Evolutionary conservation across 2,888 invertebrate species (phyloP), one percentile per base, ranked within the genome.

Genomic region (Suillia variegata): DNA sequence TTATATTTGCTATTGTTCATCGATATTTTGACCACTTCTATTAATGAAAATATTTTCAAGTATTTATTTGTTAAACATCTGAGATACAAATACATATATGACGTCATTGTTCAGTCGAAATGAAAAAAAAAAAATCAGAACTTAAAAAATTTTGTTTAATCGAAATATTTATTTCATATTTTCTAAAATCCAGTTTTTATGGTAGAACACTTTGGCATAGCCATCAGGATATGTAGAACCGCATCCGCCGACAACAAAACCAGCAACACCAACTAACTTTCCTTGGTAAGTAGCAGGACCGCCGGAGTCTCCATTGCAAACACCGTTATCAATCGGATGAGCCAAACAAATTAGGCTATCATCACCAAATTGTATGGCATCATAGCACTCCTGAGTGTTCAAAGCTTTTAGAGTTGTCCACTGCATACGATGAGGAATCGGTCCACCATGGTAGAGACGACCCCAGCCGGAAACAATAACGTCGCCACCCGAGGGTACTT

Each of bases 291-390:
- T 65, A 8, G 80, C 78, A 53, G 80, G 80, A 34, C 79, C 79
- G 10, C 80, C 81, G 2, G 75, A 78, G 56, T 81, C 80, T 2
- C 79, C 79, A 17, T 66, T 62, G 56, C 81, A 81, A 2, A 74
- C 70, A 3, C 81, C 80, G 20, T 67, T 64, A 2, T 62, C 61
- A 0, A 38, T 5, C 2, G 50, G 34, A 50, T 78, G 75, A 2
- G 60, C 68, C 56, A 80, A 64, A 48, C 80, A 81, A n/a, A 81
- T 58, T 18, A 81, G 51, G 3, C 74, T 70, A 2, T 67, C 68
- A 12, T 66, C 18, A 8, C 63, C 62, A 20, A 73, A 8, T 22
- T 62, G 68, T 12, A 76, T 63, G 15, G 63, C 38, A 1, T 57
- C 52, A 1, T 61, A 18, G 21, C 80, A 80, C 2, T 70, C 69